Evolutionary conservation across 1,140 invertebrate genomes (phyloP), one percentile per base, ranked within the genome.

Genomic region (Trichonephila clavata): DNA sequence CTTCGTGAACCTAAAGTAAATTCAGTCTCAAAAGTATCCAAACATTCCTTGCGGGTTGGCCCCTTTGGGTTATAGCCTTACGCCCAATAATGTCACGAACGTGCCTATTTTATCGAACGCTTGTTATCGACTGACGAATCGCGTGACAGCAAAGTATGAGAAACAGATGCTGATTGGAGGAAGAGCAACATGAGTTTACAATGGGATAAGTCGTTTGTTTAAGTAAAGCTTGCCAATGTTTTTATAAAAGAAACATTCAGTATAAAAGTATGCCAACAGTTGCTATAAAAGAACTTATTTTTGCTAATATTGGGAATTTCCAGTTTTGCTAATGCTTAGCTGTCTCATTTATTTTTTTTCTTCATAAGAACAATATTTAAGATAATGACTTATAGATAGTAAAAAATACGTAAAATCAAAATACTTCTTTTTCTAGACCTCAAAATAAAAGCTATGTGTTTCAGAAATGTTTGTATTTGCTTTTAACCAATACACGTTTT

Each of bases 91-190:
- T 81, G 68, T 90, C 89, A 90, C 89, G 71, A 81, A 81, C 24
- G 89, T 81, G 71, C 71, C 59, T 90, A 61, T 21, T 81, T 89
- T 90, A 90, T 90, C 63, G 89, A 90, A 90, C 89, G 89, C 77
- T 80, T 60, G 43, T 68, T 81, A 90, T 90, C 89, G 89, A 90
- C 89, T 24, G 32, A 59, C 61, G 89, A 80, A 80, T 90, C 24
- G 68, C 89, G 89, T 90, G 89, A 80, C 68, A 68, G 50, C 32
- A 24, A 57, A 80, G 27, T 27, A 77, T 89, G 65, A 50, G 32
- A 50, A 77, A 50, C 61, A 32, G 63, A 43, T 60, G 39, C 87
- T 89, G 87, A 89, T 77, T 89, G 65, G 87, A 57, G 87, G 87
- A 89, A 89, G 50, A 89, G 61, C 27, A 77, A 39, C 60, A 60